These are phyloP conservation scores for Orgyia antiqua DNA, from an alignment of 2,888 invertebrate species.

Conservation along the genomic window DNA sequence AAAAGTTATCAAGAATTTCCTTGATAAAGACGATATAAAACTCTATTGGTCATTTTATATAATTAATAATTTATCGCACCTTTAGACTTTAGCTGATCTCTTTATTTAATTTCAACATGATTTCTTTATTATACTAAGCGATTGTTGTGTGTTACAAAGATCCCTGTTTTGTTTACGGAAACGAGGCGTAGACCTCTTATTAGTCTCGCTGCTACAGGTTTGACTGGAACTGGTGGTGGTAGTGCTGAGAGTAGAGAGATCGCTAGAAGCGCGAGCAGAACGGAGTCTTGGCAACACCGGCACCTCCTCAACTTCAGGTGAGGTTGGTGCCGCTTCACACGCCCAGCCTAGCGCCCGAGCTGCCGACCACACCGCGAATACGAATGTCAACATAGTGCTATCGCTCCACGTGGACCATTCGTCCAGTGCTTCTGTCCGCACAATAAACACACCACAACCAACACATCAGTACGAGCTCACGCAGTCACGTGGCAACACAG, in stretches of 20 bases:
- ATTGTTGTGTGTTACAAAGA: constrained; percentile 14
- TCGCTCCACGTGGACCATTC: constrained; percentile 48
- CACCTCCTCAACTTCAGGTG: constrained; percentile 60
- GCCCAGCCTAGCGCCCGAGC: constrained; percentile 78
- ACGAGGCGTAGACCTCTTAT: constrained; percentile 57
- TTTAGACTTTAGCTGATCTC: background rate
- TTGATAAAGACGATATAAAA: background rate
- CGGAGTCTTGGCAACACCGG: constrained; percentile 66
- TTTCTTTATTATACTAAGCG: constrained; percentile 1
- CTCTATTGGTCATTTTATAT: background rate
- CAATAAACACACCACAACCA: constrained; percentile 40
- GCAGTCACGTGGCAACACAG: constrained; percentile 24
- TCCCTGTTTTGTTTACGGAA: too few species aligned
- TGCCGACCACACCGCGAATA: constrained; percentile 80
- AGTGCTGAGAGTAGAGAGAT: constrained; percentile 69
- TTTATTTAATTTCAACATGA: background rate
- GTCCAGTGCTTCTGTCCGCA: constrained; percentile 49
- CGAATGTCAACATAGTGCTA: constrained; percentile 75
- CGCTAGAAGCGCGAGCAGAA: constrained; percentile 70
- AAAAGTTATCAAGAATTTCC: background rate
- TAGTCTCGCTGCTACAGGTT: constrained; percentile 61
- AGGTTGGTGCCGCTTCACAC: constrained; percentile 42
- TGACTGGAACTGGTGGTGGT: constrained; percentile 72
- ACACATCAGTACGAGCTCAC: constrained; percentile 50
- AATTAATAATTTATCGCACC: too few species aligned